Evolutionary conservation across 2,113 vertebrate species (phyloP).

Genomic region (Stigmatopora nigra): DNA sequence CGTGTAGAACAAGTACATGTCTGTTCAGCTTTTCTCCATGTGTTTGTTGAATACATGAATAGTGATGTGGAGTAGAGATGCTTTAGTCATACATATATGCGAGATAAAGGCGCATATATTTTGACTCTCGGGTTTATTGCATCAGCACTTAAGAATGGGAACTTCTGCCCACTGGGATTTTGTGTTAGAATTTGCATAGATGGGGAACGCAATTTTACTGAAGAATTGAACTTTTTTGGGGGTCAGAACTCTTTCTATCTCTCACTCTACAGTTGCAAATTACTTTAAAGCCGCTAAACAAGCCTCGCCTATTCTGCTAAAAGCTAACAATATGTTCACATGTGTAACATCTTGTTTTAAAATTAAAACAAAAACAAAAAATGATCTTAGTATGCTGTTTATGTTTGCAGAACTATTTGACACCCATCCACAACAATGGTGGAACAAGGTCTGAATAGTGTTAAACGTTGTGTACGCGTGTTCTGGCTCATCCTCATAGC

Average conservation of each 20-base stretch:
- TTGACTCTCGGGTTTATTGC: conserved; percentile 25
- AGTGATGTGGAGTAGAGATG: conserved; percentile 19
- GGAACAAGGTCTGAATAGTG: not conserved
- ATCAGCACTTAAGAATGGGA: conserved; percentile 26
- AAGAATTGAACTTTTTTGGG: not conserved
- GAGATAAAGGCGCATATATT: conserved; percentile 16
- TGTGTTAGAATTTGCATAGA: conserved; percentile 20
- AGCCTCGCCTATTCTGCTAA: not conserved
- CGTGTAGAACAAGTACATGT: conserved; percentile 1
- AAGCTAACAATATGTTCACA: not conserved
- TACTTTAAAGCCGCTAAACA: not conserved
- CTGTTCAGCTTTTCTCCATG: conserved; percentile 39
- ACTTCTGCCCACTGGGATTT: conserved; percentile 10
- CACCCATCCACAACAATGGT: not conserved
- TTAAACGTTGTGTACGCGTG: not conserved
- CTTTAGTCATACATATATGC: conserved; percentile 16
- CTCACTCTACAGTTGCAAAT: not conserved
- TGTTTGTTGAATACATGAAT: conserved; percentile 51
- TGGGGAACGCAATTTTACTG: not conserved
- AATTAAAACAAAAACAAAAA: not conserved
- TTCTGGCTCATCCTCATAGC: not conserved
- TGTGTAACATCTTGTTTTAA: conserved; percentile 1
- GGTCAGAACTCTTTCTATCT: not conserved
- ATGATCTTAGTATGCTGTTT: not conserved
- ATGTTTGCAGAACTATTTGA: not conserved